Evolutionary conservation across 2,113 vertebrate species (phyloP).

Genomic region (Lanius ludovicianus): DNA sequence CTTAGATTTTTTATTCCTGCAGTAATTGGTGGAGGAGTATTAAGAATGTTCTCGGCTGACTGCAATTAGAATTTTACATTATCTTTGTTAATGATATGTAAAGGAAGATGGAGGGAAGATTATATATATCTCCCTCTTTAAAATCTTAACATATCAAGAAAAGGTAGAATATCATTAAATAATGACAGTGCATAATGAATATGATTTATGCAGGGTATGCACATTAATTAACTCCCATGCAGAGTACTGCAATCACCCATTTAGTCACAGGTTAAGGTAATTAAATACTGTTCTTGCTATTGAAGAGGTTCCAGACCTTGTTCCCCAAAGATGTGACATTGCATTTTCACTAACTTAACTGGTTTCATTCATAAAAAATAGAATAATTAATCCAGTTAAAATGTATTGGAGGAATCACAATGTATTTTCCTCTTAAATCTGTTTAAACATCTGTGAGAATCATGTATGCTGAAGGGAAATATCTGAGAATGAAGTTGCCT

Average conservation of each 20-base stretch:
- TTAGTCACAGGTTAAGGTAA: conserved; percentile 33
- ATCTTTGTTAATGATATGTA: neutral
- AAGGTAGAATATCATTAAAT: conserved; percentile 25
- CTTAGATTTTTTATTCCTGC: neutral
- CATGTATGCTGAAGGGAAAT: neutral
- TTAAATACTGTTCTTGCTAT: conserved; percentile 8
- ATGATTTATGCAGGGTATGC: conserved; percentile 6
- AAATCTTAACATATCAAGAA: neutral
- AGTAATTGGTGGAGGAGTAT: neutral
- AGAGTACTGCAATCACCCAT: neutral
- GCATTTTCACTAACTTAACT: neutral
- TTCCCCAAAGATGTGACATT: neutral
- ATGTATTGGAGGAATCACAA: neutral
- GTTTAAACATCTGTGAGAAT: neutral
- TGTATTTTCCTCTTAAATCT: neutral
- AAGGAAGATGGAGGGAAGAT: neutral
- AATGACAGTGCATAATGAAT: conserved; percentile 1
- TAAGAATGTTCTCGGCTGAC: neutral
- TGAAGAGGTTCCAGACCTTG: neutral
- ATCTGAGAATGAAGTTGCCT: neutral
- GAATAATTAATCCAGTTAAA: neutral
- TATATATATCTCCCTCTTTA: neutral
- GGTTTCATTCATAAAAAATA: neutral
- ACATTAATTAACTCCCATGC: conserved; percentile 17
- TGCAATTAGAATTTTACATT: neutral